Evolutionary conservation across 2,797 vertebrate species (phyloP).

Genomic region (Thalassophryne amazonica): DNA sequence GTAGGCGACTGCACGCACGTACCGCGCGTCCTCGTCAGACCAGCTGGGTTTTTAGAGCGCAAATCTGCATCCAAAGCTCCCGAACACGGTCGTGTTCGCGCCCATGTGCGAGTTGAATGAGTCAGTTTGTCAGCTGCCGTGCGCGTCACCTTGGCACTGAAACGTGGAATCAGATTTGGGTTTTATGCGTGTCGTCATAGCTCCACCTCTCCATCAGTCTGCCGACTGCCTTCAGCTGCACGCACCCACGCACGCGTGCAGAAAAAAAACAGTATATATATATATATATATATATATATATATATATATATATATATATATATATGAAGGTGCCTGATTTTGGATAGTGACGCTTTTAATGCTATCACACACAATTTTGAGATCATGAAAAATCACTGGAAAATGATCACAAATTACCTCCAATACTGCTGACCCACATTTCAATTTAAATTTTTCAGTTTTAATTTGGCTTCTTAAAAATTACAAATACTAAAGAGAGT

Average conservation of each 20-base stretch:
- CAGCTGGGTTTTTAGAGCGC: not conserved
- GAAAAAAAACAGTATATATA: no score
- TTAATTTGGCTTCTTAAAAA: no score
- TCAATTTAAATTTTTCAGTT: no score
- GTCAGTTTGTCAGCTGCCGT: slow-evolving; percentile 26
- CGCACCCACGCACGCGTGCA: slow-evolving; percentile 34
- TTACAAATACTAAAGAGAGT: no score
- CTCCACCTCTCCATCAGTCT: slow-evolving; percentile 65
- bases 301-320: no score
- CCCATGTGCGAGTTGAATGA: slow-evolving; percentile 4
- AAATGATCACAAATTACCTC: no score
- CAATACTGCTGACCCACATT: no score
- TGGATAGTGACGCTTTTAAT: no score
- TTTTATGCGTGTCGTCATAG: slow-evolving; percentile 59
- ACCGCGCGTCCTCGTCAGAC: slow-evolving; percentile 7
- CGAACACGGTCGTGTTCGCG: slow-evolving; percentile 27
- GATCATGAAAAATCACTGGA: no score
- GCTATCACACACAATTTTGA: no score
- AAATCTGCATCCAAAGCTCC: slow-evolving; percentile 6
- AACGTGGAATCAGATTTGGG: slow-evolving; percentile 39
- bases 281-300: no score
- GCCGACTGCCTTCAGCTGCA: slow-evolving; percentile 24
- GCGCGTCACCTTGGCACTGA: slow-evolving; percentile 59
- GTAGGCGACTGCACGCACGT: not conserved
- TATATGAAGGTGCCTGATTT: no score